Conservation (phyloP, 2,797 vertebrate species). For the Eulemur rubriventer region DNA sequence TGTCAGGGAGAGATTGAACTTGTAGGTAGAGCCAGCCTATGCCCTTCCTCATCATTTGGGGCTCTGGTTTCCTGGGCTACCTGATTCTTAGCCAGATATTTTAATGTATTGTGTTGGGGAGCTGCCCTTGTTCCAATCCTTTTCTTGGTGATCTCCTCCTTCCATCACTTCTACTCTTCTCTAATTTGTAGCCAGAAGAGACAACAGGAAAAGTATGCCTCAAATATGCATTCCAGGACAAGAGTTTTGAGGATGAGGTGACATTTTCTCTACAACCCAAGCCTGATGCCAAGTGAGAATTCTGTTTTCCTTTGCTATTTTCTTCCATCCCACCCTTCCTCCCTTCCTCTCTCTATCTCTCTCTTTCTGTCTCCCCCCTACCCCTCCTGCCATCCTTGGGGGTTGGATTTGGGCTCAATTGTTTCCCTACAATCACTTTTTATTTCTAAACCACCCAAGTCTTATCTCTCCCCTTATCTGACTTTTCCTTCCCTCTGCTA, state of each 20-base stretch:
- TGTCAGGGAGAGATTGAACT: background rate
- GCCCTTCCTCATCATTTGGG: background rate
- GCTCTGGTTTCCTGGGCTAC: background rate
- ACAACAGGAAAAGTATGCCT: conserved; percentile 82
- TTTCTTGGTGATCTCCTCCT: background rate
- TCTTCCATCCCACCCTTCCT: no score
- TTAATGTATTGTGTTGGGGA: background rate
- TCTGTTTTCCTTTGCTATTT: background rate
- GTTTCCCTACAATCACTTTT: background rate
- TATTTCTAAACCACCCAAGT: background rate
- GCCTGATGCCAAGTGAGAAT: conserved; percentile 81
- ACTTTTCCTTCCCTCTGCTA: background rate
- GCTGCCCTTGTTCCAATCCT: background rate
- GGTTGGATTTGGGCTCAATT: background rate
- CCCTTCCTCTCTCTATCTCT: accelerated
- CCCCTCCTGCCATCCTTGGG: background rate
- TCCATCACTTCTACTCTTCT: background rate
- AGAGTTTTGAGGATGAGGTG: conserved; percentile 82
- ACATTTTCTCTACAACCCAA: conserved; percentile 84
- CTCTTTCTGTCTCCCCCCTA: background rate
- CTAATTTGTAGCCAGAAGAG: conserved; percentile 77
- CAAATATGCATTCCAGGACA: conserved; percentile 85
- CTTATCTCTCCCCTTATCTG: background rate
- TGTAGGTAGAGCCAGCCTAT: accelerated
- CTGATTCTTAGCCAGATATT: background rate